Conservation (phyloP, 2,888 invertebrate genomes). For the Drosophila koepferae region DNA sequence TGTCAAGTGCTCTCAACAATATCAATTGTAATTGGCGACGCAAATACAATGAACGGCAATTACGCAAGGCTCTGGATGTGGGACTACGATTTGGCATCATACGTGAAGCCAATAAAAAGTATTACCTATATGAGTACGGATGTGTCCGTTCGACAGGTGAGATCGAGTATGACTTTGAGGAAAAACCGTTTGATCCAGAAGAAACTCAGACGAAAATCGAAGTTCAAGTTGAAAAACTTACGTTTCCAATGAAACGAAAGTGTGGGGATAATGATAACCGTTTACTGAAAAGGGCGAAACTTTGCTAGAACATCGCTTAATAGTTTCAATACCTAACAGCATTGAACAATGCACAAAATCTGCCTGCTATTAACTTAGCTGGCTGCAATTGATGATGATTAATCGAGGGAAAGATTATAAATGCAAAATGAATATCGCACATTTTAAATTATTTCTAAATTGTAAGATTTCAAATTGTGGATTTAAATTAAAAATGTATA, state of each 20-base stretch:
- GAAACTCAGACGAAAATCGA: not conserved
- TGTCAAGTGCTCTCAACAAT: constrained; percentile 5
- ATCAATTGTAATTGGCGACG: not conserved
- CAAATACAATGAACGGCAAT: constrained; percentile 24
- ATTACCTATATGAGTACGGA: constrained; percentile 56
- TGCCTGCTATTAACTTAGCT: not conserved
- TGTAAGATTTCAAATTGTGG: too few species aligned
- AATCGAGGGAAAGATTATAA: not conserved
- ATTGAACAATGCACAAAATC: not conserved
- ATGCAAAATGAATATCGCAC: too few species aligned
- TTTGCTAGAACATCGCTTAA: not conserved
- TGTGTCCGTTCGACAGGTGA: constrained; percentile 7
- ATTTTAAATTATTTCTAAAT: too few species aligned
- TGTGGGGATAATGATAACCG: too few species aligned
- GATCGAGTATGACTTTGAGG: constrained; percentile 31
- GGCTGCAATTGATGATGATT: not conserved
- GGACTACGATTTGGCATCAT: constrained; percentile 36
- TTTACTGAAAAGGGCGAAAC: not conserved
- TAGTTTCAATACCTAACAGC: not conserved
- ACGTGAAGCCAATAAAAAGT: constrained; percentile 37
- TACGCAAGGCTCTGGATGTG: constrained; percentile 39
- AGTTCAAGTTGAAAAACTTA: too few species aligned
- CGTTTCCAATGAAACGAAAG: constrained; percentile 12
- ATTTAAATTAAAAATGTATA: too few species aligned
- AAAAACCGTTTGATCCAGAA: not conserved